Conservation (phyloP, 2,797 vertebrate genomes). For the Ctenopoma multispine region DNA sequence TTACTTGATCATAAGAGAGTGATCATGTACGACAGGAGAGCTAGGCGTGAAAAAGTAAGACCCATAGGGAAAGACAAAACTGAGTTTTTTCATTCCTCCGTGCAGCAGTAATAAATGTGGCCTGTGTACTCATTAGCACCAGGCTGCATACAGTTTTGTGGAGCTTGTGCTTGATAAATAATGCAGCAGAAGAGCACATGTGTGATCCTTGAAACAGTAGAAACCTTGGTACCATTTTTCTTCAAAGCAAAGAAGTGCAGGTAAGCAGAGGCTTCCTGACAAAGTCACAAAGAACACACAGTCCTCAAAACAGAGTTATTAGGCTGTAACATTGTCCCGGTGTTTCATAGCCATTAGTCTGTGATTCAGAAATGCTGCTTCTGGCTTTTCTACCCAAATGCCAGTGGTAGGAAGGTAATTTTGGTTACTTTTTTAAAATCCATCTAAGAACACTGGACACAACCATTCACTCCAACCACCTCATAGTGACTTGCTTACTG, state of each 20-base stretch:
- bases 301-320: conserved; percentile 67
- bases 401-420: background rate
- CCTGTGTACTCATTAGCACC: conserved; percentile 72
- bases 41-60: conserved; percentile 17
- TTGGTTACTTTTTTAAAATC: no score
- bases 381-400: background rate
- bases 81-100: conserved; percentile 26
- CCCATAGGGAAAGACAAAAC: conserved; percentile 16
- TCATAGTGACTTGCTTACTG: no score
- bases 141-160: conserved; percentile 56
- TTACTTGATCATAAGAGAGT: conserved; percentile 18
- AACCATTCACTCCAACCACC: no score
- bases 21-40: conserved; percentile 27
- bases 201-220: conserved; percentile 73
- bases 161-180: conserved; percentile 71
- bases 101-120: conserved; percentile 70
- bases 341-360: conserved; percentile 23
- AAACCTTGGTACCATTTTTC: conserved; percentile 68
- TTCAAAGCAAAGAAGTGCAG: conserved; percentile 62
- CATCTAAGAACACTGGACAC: no score
- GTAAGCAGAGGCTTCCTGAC: conserved; percentile 60
- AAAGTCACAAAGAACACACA: conserved; percentile 62
- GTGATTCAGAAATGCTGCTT: conserved; percentile 23
- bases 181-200: conserved; percentile 64
- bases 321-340: conserved; percentile 25